These are phyloP conservation scores for Sebastes vulpes DNA, from an alignment of 2,797 vertebrate species.

Conservation along the genomic window DNA sequence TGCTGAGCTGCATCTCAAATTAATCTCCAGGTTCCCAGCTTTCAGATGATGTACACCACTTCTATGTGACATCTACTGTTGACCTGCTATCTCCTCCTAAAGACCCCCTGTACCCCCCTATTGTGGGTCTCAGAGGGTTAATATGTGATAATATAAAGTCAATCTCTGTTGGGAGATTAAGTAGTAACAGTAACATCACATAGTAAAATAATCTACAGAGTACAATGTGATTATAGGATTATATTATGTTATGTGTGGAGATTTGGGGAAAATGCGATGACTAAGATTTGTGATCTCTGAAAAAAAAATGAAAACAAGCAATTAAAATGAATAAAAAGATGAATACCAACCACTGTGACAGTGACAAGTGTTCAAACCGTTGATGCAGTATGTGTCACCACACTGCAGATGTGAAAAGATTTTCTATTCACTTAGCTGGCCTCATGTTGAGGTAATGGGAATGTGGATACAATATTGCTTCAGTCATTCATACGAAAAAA, in stretches of 20 bases:
- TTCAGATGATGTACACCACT: too few species aligned
- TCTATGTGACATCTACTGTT: too few species aligned
- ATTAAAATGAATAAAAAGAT: neutral
- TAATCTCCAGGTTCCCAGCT: too few species aligned
- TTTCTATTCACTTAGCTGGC: neutral
- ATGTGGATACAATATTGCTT: slow-evolving; percentile 14
- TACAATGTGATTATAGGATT: neutral
- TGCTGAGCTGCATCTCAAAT: too few species aligned
- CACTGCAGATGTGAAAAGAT: slow-evolving; percentile 19
- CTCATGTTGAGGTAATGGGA: slow-evolving; percentile 41
- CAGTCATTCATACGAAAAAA: slow-evolving; percentile 35
- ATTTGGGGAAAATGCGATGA: neutral
- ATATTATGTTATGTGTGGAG: neutral
- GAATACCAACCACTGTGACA: neutral
- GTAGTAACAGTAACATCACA: neutral
- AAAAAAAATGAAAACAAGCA: neutral
- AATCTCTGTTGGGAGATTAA: neutral
- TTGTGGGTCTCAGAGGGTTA: too few species aligned
- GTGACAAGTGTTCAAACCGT: neutral
- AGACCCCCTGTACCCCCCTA: too few species aligned
- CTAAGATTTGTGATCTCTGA: neutral
- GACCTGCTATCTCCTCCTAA: too few species aligned
- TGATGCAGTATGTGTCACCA: slow-evolving; percentile 21
- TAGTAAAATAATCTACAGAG: neutral
- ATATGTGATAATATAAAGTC: neutral